Conservation (phyloP, 2,797 vertebrate species). For the Darevskia nairensis region DNA sequence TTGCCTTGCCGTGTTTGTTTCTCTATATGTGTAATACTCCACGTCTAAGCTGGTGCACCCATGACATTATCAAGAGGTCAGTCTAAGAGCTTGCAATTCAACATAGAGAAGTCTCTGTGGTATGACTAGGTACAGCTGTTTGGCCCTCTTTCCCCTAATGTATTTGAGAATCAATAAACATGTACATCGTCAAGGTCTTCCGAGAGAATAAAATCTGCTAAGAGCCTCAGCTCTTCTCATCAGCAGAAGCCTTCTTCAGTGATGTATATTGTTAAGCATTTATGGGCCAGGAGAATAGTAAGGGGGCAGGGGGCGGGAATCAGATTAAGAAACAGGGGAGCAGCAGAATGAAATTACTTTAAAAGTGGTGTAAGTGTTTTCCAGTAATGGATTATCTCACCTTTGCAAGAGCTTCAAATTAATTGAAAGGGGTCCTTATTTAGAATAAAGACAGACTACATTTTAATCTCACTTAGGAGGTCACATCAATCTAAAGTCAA, state of each 20-base stretch:
- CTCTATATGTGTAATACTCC: not conserved
- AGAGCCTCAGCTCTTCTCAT: conserved; percentile 29
- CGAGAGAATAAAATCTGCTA: conserved; percentile 32
- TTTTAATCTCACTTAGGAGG: conserved; percentile 54
- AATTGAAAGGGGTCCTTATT: conserved; percentile 46
- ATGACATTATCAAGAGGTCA: not conserved
- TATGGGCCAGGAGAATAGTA: conserved; percentile 4
- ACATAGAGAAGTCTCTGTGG: not conserved
- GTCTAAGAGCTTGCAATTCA: not conserved
- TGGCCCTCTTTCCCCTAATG: not conserved
- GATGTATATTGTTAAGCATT: conserved; percentile 22
- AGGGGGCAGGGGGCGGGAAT: not conserved
- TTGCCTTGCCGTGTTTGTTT: not conserved
- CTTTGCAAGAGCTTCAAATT: conserved; percentile 49
- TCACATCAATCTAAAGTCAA: conserved; percentile 32
- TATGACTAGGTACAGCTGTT: not conserved
- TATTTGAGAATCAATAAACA: conserved; percentile 43
- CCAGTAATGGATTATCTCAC: conserved; percentile 50
- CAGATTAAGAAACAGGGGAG: conserved; percentile 42
- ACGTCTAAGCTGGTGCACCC: not conserved
- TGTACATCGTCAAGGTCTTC: conserved; percentile 10
- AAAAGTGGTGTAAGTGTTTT: conserved; percentile 41
- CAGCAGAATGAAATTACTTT: conserved; percentile 51
- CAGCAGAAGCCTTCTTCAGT: conserved; percentile 9
- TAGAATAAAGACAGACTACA: conserved; percentile 41